Evolutionary conservation across 2,888 invertebrate genomes (phyloP), one percentile per base, ranked within the genome.

Genomic region (Nymphalis polychloros): DNA sequence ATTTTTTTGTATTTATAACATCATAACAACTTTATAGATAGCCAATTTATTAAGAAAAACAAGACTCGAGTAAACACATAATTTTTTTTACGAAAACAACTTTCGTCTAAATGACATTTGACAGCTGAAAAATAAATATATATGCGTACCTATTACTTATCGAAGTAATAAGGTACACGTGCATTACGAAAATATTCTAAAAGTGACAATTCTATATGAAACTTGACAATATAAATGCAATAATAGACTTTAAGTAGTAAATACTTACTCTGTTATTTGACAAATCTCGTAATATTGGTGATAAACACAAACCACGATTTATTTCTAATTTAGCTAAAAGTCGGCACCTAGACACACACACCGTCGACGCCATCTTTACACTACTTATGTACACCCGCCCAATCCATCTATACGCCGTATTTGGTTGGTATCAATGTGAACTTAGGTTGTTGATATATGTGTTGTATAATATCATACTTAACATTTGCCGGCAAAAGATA

Each of bases 341-440:
- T 89, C 94, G 93, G 89, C 94, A 93, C 84, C 90, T 89, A 86
- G 93, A 93, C 86, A 93, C 93, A 89, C 94, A 93, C 86, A 94
- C 93, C 84, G 93, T 92, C 86, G 93, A 93, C 93, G 94, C 94
- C 94, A 94, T 94, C 88, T 93, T 93, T 90, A 87, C 88, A 91
- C 90, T 90, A 91, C 89, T 81, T 73, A 73, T 70, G 71, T 75
- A 68, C 71, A 73, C 72, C 73, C 75, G 74, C 73, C 72, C 75
- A 73, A 73, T 68, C 66, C 66, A 20, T 63, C 60, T 69, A 63
- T 73, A 64, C 59, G 50, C 52, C 63, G 60, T 60, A 52, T 69
- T 61, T 69, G 67, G 72, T 72, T 69, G 72, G 72, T 69, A 69
- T 69, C 67, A 64, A 64, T 69, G 64, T 69, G 64, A 59, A 62